Conservation (phyloP, 2,888 invertebrate species). For the Tenthredo mesomela region DNA sequence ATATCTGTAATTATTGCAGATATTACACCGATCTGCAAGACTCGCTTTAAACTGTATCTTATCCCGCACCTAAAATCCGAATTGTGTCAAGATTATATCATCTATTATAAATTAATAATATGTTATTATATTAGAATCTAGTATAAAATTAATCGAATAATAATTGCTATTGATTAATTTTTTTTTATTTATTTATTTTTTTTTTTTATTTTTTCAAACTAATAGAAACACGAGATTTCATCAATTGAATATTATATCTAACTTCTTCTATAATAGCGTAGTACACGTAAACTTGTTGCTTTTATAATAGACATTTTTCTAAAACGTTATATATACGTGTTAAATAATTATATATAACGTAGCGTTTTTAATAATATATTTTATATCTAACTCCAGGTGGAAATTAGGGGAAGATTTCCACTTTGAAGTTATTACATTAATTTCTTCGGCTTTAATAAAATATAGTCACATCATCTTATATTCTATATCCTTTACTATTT, state of each 20-base stretch:
- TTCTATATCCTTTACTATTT: not conserved
- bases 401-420: constrained; percentile 76
- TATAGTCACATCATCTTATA: not conserved
- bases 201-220: not conserved
- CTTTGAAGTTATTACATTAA: constrained; percentile 64
- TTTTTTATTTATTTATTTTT: too few species aligned
- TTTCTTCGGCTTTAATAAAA: not conserved
- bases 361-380: not conserved
- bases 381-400: constrained; percentile 61
- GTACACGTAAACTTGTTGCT: not conserved
- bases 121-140: not conserved
- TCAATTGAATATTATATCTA: not conserved
- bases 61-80: constrained; percentile 45
- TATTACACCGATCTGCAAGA: not conserved
- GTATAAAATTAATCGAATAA: not conserved
- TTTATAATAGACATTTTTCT: not conserved
- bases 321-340: too few species aligned
- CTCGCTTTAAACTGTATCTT: not conserved
- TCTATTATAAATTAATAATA: not conserved
- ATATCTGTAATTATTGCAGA: not conserved
- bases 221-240: not conserved
- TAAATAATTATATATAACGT: not conserved
- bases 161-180: not conserved
- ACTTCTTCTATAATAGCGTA: not conserved
- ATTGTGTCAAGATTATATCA: constrained; percentile 2